Evolutionary conservation across 92 coral and sea anemone genomes (phyloP), one percentile per base, ranked within the genome.

Genomic region (Meandrina meandrites): DNA sequence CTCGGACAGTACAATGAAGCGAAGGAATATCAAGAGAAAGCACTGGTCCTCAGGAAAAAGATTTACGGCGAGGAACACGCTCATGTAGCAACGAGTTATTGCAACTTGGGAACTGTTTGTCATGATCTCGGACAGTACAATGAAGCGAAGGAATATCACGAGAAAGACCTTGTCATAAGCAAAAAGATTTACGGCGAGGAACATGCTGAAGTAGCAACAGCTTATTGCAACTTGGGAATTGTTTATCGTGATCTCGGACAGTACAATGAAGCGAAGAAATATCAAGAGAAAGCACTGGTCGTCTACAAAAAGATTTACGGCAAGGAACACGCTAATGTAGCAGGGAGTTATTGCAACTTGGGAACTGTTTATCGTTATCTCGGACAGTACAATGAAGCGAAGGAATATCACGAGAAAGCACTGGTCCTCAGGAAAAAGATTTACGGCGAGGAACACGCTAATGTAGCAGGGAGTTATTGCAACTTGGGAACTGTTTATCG

Each of bases 351-450:
- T 34, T 1, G 34, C 13, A 51, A 36, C 22, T 15, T 75, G 19
- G 89, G 82, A 60, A 21, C 21, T 24, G 57, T 37, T 42, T 22
- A 57, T 14, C 30, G 62, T 9, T 45, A 62, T 6, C 83, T 37
- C 31, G 83, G 50, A 58, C 75, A 40, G 74, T n/a, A 36, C 24
- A 72, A 42, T 15, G 56, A 62, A 50, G 89, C 89, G 12, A 77
- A 56, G 28, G 80, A 76, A 42, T 75, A 42, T 34, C 73, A 60
- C 27, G 64, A 86, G 24, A 66, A 37, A 36, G 83, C 73, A 40
- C 31, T 56, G 8, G 12, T 30, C 19, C 64, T 86, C 35, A 42
- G 58, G 1, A 75, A 42, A 77, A 76, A 54, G 34, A 64, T 9
- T 9, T 64, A 12, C 54, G 83, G 32, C 8, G 67, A 56, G 62